These are phyloP conservation scores for Lucilia sericata DNA, from an alignment of 1,140 invertebrate genomes.

Conservation along the genomic window DNA sequence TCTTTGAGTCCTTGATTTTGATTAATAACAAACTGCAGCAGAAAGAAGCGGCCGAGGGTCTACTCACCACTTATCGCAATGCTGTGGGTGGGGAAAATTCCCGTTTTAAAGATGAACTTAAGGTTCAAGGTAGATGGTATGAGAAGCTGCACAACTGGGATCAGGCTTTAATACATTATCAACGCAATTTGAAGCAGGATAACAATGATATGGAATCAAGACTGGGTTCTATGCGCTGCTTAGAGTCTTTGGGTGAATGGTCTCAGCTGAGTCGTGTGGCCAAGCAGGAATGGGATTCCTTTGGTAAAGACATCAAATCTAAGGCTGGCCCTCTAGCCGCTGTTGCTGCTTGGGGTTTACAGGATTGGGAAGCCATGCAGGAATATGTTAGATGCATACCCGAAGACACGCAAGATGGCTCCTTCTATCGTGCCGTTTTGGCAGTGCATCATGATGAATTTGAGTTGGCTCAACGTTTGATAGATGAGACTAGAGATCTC, in stretches of 20 bases:
- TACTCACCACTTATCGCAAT: conserved; percentile 88
- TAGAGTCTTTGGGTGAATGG: conserved; percentile 98
- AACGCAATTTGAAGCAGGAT: conserved; percentile 75
- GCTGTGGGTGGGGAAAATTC: conserved; percentile 60
- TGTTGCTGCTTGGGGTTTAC: conserved; percentile 94
- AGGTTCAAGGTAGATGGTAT: conserved; percentile 96
- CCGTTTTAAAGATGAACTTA: conserved; percentile 68
- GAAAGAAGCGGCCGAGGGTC: conserved; percentile 94
- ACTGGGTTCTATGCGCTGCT: conserved; percentile 94
- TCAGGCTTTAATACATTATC: conserved; percentile 90
- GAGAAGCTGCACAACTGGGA: conserved; percentile 99
- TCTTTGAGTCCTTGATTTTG: conserved; percentile 93
- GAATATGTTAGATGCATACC: conserved; percentile 88
- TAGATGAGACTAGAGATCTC: conserved; percentile 92
- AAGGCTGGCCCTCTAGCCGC: conserved; percentile 93
- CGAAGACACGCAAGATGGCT: conserved; percentile 90
- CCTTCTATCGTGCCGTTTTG: conserved; percentile 96
- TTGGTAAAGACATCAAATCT: conserved; percentile 78
- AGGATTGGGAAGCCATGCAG: conserved; percentile 93
- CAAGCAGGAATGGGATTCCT: conserved; percentile 80
- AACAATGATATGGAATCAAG: conserved; percentile 82
- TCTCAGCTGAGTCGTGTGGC: conserved; percentile 82
- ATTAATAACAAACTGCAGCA: conserved; percentile 99
- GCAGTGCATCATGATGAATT: conserved; percentile 91
- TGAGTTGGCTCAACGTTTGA: conserved; percentile 77